A percentile compares a stretch with the other conserved stretches of the same genome.
These are phyloP conservation scores for Acrobeloides nanus DNA, from an alignment of 2,888 invertebrate genomes.

Conservation along the genomic window DNA sequence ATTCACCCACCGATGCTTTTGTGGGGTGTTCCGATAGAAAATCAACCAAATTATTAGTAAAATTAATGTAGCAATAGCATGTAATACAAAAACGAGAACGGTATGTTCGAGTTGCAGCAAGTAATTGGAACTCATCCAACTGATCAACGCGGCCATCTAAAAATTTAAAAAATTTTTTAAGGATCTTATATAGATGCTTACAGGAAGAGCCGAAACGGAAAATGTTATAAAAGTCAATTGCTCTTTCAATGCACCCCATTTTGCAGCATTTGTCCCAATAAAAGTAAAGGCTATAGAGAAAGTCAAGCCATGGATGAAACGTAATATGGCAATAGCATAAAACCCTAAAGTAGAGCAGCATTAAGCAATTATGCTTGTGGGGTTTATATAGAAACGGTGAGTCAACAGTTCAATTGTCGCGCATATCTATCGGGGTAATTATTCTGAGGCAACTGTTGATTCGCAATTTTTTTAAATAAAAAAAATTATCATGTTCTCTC, in stretches of 20 bases:
- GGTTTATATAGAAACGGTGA: no score
- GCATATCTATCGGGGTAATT: no score
- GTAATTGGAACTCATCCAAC: constrained; percentile 7
- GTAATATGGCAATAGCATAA: constrained; percentile 15
- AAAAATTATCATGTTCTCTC: not conserved
- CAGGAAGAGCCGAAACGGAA: constrained; percentile 33
- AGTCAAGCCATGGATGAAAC: constrained; percentile 32
- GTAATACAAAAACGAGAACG: constrained; percentile 15
- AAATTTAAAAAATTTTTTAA: constrained; percentile 3
- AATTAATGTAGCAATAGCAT: constrained; percentile 9
- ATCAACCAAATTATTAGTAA: constrained; percentile 33
- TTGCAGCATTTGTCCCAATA: constrained; percentile 33
- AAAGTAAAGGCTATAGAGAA: constrained; percentile 34
- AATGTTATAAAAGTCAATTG: constrained; percentile 37
- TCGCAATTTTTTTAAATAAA: no score
- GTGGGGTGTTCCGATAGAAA: constrained; percentile 41
- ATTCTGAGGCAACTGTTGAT: no score
- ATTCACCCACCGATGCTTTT: constrained; percentile 41
- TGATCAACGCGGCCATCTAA: constrained; percentile 18
- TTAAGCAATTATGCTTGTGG: no score
- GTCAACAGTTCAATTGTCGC: constrained; percentile 2
- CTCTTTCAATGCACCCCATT: constrained; percentile 43
- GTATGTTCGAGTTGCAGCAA: constrained; percentile 6
- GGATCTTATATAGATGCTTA: constrained; percentile 12
- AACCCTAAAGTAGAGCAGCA: constrained; percentile 8